Conservation (phyloP, 1,140 invertebrate genomes). For the Teleopsis dalmanni region DNA sequence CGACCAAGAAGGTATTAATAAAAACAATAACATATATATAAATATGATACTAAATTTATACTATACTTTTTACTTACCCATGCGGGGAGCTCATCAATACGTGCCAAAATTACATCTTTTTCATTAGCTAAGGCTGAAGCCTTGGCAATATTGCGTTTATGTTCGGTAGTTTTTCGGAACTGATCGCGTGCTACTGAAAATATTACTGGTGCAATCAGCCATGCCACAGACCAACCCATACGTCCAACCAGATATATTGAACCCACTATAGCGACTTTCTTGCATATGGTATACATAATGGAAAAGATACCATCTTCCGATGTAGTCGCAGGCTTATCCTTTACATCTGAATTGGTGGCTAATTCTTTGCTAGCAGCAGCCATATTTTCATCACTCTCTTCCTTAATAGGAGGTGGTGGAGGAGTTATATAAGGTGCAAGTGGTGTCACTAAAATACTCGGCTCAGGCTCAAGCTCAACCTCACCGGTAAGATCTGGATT, state of each 20-base stretch:
- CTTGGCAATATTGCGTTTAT: slow-evolving; percentile 71
- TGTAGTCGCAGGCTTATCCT: slow-evolving; percentile 4
- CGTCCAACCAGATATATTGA: slow-evolving; percentile 76
- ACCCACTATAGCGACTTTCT: slow-evolving; percentile 54
- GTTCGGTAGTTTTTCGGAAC: slow-evolving; percentile 64
- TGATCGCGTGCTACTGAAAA: slow-evolving; percentile 72
- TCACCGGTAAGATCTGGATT: neutral
- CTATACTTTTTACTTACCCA: slow-evolving; percentile 58
- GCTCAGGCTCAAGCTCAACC: neutral
- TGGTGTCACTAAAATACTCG: neutral
- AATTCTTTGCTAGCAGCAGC: slow-evolving; percentile 13
- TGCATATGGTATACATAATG: slow-evolving; percentile 42
- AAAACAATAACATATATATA: neutral
- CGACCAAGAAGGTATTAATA: neutral
- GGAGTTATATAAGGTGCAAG: slow-evolving; percentile 4
- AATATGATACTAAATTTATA: neutral
- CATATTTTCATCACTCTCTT: slow-evolving; percentile 13
- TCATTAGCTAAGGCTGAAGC: slow-evolving; percentile 70
- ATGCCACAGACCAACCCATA: slow-evolving; percentile 76
- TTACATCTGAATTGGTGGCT: slow-evolving; percentile 7
- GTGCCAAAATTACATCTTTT: slow-evolving; percentile 76
- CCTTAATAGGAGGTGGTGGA: slow-evolving; percentile 4
- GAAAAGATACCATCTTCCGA: slow-evolving; percentile 38
- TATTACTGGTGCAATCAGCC: slow-evolving; percentile 76
- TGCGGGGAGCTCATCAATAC: slow-evolving; percentile 81